Percentiles rank a stretch among this genome's conserved stretches.
phyloP scores from a whole-genome alignment of 2,113 vertebrate species.

The Climacteris rufus region DNA sequence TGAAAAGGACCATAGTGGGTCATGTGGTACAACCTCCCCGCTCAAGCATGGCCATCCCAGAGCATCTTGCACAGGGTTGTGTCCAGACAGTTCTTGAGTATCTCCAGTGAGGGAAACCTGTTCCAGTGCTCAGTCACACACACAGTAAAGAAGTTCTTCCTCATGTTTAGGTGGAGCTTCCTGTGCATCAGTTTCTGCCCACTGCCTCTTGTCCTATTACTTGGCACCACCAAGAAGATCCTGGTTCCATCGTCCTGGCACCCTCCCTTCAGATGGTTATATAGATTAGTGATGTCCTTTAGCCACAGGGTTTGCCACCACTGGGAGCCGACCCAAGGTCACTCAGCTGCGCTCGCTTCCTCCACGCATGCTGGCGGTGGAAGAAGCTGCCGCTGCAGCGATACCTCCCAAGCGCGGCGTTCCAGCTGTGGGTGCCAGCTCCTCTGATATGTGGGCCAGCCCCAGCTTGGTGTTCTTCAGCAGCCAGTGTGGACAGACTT shows the following conservation, averaged over 20 bases:
- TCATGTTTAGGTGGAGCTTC: neutral
- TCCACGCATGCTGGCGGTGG: no score
- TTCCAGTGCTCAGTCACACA: neutral
- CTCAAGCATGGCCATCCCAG: neutral
- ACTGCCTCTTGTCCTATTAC: neutral
- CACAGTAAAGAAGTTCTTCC: neutral
- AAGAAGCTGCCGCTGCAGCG: no score
- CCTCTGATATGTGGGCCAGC: no score
- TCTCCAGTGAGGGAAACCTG: neutral
- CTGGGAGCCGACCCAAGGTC: no score
- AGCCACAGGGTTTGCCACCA: no score
- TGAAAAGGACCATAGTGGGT: neutral
- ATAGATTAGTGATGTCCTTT: neutral
- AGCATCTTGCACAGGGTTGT: neutral
- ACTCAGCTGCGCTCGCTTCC: no score
- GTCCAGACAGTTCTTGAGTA: fast-evolving
- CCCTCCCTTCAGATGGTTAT: neutral
- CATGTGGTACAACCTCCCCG: neutral
- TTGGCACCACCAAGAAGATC: neutral
- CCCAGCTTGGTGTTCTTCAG: no score
- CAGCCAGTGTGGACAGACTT: no score
- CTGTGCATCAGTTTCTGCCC: neutral
- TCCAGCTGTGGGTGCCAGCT: no score
- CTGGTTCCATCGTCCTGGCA: neutral
- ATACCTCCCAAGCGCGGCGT: no score